Percentiles rank a stretch among this genome's conserved stretches.
phyloP scores from a whole-genome alignment of 1,140 invertebrate genomes.

The Lepidurus packardi region DNA sequence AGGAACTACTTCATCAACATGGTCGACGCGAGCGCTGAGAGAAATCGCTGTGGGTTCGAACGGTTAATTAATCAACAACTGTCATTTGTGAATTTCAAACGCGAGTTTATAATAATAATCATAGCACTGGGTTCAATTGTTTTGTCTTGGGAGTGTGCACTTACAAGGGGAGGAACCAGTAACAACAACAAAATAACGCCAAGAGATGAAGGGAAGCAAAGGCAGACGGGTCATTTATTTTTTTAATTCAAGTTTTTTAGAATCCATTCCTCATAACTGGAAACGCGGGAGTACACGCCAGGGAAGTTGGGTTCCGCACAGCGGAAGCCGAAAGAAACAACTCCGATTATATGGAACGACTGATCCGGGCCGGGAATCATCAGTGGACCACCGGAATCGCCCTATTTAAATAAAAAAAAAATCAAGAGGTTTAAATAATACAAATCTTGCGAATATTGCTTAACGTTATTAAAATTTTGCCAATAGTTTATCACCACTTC shows the following conservation, averaged over 20 bases:
- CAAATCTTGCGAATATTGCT: too few species aligned
- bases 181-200: background rate
- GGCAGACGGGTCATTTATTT: background rate
- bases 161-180: background rate
- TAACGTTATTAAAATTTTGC: too few species aligned
- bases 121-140: background rate
- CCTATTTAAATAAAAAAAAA: constrained; percentile 45
- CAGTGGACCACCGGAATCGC: constrained; percentile 77
- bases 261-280: constrained; percentile 48
- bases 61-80: background rate
- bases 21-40: background rate
- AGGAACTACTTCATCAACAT: background rate
- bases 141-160: background rate
- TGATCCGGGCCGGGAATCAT: constrained; percentile 52
- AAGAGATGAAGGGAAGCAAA: background rate
- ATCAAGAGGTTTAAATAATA: background rate
- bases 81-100: background rate
- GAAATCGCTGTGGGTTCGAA: background rate
- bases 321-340: constrained; percentile 66
- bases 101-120: constrained; percentile 15
- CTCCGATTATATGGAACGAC: constrained; percentile 57
- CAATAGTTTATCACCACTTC: too few species aligned
- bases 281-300: constrained; percentile 70
- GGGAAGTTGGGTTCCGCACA: constrained; percentile 67
- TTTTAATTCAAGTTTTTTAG: constrained; percentile 36